Conservation (phyloP, 2,113 vertebrate genomes). For the Beaufortia kweichowensis region DNA sequence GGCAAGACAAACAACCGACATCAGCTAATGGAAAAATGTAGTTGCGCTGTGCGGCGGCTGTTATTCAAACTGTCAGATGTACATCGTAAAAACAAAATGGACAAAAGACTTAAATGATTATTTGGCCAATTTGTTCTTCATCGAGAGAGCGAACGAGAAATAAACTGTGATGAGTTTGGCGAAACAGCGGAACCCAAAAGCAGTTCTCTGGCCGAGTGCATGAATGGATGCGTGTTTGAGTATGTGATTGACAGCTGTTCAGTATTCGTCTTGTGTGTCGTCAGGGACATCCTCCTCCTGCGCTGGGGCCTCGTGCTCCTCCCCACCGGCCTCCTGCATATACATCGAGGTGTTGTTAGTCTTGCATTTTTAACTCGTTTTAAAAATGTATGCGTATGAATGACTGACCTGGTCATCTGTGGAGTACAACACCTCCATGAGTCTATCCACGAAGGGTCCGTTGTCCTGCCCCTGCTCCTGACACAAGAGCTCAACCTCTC, state of each 20-base stretch:
- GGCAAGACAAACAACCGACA: not conserved
- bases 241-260: constrained; percentile 63
- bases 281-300: constrained; percentile 81
- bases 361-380: not conserved
- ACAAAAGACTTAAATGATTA: constrained; percentile 4
- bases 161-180: constrained; percentile 54
- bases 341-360: constrained; percentile 33
- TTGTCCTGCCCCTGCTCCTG: constrained; percentile 94
- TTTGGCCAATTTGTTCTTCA: constrained; percentile 25
- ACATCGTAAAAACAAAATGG: constrained; percentile 42
- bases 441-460: constrained; percentile 85
- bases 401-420: constrained; percentile 89
- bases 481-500: constrained; percentile 95
- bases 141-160: constrained; percentile 26
- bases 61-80: constrained; percentile 11
- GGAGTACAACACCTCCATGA: constrained; percentile 96
- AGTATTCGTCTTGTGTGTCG: constrained; percentile 97
- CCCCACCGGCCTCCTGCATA: constrained; percentile 85
- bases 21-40: constrained; percentile 4
- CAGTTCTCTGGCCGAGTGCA: constrained; percentile 78
- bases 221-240: constrained; percentile 46
- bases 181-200: constrained; percentile 63
- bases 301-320: constrained; percentile 85
- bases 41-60: not conserved
- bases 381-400: not conserved